A percentile compares a stretch with the other conserved stretches of the same genome.
Conservation (phyloP, 2,888 invertebrate genomes). For the Drosophila mimica region DNA sequence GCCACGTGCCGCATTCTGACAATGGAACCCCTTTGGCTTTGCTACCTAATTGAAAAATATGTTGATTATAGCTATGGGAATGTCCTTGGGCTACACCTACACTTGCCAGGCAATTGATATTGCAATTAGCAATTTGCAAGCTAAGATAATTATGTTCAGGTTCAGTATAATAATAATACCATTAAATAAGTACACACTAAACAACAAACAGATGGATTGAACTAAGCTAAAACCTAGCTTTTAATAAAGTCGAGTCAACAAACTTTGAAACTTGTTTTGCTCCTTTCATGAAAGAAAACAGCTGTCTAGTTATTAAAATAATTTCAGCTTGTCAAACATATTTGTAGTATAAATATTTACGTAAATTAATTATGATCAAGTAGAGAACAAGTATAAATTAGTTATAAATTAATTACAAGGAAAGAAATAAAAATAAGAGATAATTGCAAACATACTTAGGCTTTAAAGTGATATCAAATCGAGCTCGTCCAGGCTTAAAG, state of each 20-base stretch:
- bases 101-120: slow-evolving; percentile 57
- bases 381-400: background rate
- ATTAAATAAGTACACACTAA: slow-evolving; percentile 1
- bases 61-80: slow-evolving; percentile 47
- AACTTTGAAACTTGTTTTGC: background rate
- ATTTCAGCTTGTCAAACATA: background rate
- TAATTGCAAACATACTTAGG: background rate
- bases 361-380: background rate
- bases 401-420: background rate
- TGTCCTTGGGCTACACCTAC: slow-evolving; percentile 47
- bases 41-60: slow-evolving; percentile 57
- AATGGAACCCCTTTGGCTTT: slow-evolving; percentile 40
- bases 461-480: background rate
- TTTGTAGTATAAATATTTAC: background rate
- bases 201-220: background rate
- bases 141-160: slow-evolving; percentile 30
- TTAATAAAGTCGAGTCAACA: background rate
- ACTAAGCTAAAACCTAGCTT: background rate
- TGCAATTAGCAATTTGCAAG: slow-evolving; percentile 61
- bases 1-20: slow-evolving; percentile 24
- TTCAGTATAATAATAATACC: background rate
- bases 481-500: background rate
- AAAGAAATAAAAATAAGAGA: background rate
- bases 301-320: background rate
- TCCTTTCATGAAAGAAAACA: background rate